These are phyloP conservation scores for Gymnocheta viridis DNA, from an alignment of 2,888 invertebrate species.

Conservation along the genomic window DNA sequence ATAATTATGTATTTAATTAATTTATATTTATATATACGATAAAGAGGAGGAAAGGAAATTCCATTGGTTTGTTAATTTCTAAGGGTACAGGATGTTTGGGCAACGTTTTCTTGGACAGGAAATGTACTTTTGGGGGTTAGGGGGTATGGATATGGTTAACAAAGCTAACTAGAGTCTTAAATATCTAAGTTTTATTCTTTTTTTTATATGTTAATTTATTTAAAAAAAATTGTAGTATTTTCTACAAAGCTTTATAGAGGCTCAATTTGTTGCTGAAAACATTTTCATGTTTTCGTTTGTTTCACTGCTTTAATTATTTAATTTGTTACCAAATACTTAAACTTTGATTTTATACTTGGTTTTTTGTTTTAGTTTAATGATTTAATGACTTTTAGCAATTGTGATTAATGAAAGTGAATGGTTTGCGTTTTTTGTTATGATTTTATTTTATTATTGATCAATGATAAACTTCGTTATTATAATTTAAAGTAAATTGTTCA, in stretches of 20 bases:
- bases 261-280: slow-evolving; percentile 62
- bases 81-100: neutral
- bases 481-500: slow-evolving; percentile 28
- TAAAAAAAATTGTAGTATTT: slow-evolving; percentile 54
- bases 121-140: slow-evolving; percentile 1
- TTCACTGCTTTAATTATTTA: slow-evolving; percentile 35
- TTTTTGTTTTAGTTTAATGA: slow-evolving; percentile 36
- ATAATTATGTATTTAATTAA: slow-evolving; percentile 37
- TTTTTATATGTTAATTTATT: slow-evolving; percentile 8
- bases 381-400: slow-evolving; percentile 63
- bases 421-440: neutral
- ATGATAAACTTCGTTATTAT: slow-evolving; percentile 27
- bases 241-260: slow-evolving; percentile 66
- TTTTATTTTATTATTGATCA: slow-evolving; percentile 24
- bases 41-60: slow-evolving; percentile 36
- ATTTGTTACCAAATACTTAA: slow-evolving; percentile 45
- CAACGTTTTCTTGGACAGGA: neutral
- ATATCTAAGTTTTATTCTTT: slow-evolving; percentile 44
- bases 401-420: slow-evolving; percentile 47
- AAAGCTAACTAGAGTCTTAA: slow-evolving; percentile 69
- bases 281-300: slow-evolving; percentile 39
- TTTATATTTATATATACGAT: slow-evolving; percentile 52
- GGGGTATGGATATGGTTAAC: slow-evolving; percentile 54
- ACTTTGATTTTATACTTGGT: slow-evolving; percentile 57
- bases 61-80: slow-evolving; percentile 28